Conservation (phyloP, 2,888 invertebrate species). For the Lypha dubia region DNA sequence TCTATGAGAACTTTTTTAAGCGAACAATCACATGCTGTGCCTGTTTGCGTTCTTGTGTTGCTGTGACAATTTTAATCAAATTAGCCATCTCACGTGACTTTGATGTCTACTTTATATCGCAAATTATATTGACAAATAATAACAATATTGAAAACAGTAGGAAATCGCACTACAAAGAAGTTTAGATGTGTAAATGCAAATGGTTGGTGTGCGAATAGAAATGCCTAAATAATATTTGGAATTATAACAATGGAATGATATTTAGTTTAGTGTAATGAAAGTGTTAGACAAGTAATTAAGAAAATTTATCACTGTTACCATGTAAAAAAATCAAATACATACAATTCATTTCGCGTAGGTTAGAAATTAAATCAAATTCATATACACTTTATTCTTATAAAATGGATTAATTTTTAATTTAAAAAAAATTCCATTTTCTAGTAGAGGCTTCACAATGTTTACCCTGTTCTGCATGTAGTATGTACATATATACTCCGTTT, state of each 20-base stretch:
- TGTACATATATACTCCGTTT: too few relatives aligned
- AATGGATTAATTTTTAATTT: too few relatives aligned
- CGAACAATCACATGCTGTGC: slow-evolving; percentile 75
- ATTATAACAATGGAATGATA: background rate
- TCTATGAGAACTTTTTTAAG: slow-evolving; percentile 64
- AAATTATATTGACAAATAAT: slow-evolving; percentile 52
- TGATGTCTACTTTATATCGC: slow-evolving; percentile 65
- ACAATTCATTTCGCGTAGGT: too few relatives aligned
- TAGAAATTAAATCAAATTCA: too few relatives aligned
- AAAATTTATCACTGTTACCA: background rate
- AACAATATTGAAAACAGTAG: slow-evolving; percentile 52
- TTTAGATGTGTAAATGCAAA: background rate
- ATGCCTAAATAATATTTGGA: slow-evolving; percentile 17
- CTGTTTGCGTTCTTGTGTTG: slow-evolving; percentile 70
- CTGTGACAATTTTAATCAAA: slow-evolving; percentile 81
- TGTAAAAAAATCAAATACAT: too few relatives aligned
- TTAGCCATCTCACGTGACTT: slow-evolving; percentile 81
- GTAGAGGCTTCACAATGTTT: too few relatives aligned
- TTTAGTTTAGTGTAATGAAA: background rate
- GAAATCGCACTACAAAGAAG: slow-evolving; percentile 6
- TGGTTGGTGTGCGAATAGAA: background rate
- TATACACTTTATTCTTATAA: too few relatives aligned
- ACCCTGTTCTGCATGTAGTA: too few relatives aligned
- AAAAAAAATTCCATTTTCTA: too few relatives aligned
- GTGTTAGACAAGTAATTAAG: background rate